Percentiles rank a stretch among this genome's conserved stretches.
Evolutionary conservation across 2,113 vertebrate genomes (phyloP).

Genomic region (Bos taurus): DNA sequence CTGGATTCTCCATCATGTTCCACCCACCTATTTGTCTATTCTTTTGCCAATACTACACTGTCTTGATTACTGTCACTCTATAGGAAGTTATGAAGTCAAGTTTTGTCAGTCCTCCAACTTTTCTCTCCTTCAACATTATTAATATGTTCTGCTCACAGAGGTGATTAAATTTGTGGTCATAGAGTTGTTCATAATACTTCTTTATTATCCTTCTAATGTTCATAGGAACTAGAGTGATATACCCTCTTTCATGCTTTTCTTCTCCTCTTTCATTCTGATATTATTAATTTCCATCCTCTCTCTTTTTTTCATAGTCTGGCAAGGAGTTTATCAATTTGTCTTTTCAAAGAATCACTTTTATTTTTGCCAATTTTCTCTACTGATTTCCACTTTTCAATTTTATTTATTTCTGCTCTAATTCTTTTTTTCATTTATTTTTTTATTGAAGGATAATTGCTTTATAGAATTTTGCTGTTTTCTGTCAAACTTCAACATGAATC

Average conservation of each 20-base stretch:
- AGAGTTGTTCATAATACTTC: neutral
- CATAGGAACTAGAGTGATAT: neutral
- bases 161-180: neutral
- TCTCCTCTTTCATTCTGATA: neutral
- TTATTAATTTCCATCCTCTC: neutral
- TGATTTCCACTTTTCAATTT: neutral
- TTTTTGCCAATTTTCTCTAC: neutral
- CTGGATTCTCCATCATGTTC: neutral
- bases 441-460: neutral
- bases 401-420: neutral
- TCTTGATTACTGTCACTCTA: neutral
- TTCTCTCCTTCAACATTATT: neutral
- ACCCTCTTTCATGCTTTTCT: neutral
- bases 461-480: neutral
- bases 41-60: neutral
- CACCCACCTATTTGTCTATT: neutral
- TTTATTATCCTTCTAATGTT: neutral
- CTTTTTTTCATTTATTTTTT: too few species aligned
- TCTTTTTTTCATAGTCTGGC: neutral
- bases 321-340: neutral
- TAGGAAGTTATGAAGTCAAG: neutral
- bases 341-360: neutral
- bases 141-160: neutral
- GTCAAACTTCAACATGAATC: neutral
- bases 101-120: neutral